Evolutionary conservation across 2,888 invertebrate species (phyloP).

Genomic region (Morpho helenor): DNA sequence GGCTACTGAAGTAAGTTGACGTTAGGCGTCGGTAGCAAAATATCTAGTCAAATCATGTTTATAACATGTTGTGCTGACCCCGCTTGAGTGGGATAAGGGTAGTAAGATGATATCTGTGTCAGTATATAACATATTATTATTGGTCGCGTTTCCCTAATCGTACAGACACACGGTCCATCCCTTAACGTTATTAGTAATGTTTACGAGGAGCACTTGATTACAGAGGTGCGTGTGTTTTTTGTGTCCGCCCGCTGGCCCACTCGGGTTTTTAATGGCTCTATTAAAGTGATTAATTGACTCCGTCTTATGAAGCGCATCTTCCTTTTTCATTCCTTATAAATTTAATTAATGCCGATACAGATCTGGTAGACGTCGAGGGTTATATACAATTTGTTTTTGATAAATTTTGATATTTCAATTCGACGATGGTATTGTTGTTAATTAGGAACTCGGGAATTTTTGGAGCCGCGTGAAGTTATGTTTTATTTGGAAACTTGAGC

Average conservation of each 20-base stretch:
- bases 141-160: not conserved
- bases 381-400: slow-evolving; percentile 30
- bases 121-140: not conserved
- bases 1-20: too few species aligned
- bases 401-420: slow-evolving; percentile 33
- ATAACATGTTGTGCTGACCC: too few species aligned
- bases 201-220: slow-evolving; percentile 6
- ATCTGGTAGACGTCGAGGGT: slow-evolving; percentile 39
- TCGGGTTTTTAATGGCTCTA: slow-evolving; percentile 72
- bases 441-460: too few species aligned
- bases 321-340: slow-evolving; percentile 65
- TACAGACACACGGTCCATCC: not conserved
- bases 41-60: too few species aligned
- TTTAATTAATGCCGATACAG: slow-evolving; percentile 71
- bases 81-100: too few species aligned
- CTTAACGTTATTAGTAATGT: slow-evolving; percentile 9
- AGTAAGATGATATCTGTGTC: too few species aligned
- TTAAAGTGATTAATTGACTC: slow-evolving; percentile 73
- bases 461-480: not conserved
- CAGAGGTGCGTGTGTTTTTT: slow-evolving; percentile 30
- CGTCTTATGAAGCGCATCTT: slow-evolving; percentile 61
- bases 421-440: slow-evolving; percentile 10
- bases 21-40: too few species aligned
- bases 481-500: not conserved
- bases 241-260: slow-evolving; percentile 49